A percentile compares a stretch with the other conserved stretches of the same genome.
Evolutionary conservation across 2,888 invertebrate genomes (phyloP).

Genomic region (Eupithecia dodoneata): DNA sequence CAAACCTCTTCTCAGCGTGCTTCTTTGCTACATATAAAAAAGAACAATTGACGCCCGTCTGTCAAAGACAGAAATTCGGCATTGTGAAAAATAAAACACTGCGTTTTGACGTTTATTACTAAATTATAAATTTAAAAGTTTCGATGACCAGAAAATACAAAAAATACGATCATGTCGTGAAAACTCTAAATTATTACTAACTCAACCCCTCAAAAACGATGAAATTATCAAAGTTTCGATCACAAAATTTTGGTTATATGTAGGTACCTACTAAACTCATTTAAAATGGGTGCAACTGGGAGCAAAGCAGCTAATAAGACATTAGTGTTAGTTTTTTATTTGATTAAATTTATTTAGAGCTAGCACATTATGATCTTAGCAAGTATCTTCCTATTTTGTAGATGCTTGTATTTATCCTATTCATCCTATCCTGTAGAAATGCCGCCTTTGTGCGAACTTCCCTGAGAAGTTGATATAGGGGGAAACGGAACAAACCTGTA

Average conservation of each 20-base stretch:
- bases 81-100: not conserved
- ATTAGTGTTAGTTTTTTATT: constrained; percentile 43
- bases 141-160: not conserved
- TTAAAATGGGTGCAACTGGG: constrained; percentile 43
- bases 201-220: not conserved
- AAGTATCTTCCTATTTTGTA: not conserved
- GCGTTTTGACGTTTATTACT: not conserved
- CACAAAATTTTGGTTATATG: not conserved
- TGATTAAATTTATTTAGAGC: not conserved
- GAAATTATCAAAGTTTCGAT: not conserved
- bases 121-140: not conserved
- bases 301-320: constrained; percentile 42
- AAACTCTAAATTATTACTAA: not conserved
- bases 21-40: not conserved
- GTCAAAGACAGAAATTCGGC: not conserved
- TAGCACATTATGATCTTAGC: not conserved
- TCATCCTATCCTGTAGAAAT: constrained; percentile 1
- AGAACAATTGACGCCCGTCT: not conserved
- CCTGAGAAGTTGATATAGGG: not conserved
- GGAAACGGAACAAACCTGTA: not conserved
- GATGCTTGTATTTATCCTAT: not conserved
- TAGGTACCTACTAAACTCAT: not conserved
- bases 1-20: not conserved
- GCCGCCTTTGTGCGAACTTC: not conserved
- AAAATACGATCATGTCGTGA: constrained; percentile 2